phyloP scores from a whole-genome alignment of 2,888 invertebrate genomes.

The Bibio marci region DNA sequence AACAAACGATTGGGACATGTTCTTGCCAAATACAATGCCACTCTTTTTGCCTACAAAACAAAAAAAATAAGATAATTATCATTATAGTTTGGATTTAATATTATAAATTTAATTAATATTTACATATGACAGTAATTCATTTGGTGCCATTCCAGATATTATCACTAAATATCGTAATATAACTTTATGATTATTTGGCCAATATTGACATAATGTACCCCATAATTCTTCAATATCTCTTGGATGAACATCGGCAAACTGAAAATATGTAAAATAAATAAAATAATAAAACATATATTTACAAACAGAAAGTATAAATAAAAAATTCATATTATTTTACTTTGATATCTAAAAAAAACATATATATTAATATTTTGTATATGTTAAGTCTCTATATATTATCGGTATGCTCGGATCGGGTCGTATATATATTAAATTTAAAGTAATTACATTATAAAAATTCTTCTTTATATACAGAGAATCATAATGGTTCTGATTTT shows the following conservation, averaged over 20 bases:
- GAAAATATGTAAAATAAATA: constrained; percentile 20
- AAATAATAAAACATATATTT: no score
- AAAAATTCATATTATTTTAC: no score
- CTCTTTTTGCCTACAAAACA: constrained; percentile 68
- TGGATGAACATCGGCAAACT: constrained; percentile 92
- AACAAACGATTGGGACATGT: constrained; percentile 82
- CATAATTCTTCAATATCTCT: constrained; percentile 92
- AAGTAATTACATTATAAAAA: no score
- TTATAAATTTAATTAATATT: no score
- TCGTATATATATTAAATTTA: no score
- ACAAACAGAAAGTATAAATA: no score
- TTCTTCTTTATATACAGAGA: no score
- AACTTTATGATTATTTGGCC: constrained; percentile 94
- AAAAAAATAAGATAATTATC: background rate
- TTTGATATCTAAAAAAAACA: no score
- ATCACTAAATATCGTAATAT: constrained; percentile 93
- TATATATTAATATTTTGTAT: no score
- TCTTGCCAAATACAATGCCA: constrained; percentile 81
- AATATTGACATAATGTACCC: constrained; percentile 88
- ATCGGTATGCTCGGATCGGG: no score
- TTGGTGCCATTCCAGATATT: constrained; percentile 93
- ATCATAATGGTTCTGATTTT: no score
- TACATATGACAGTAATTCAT: constrained; percentile 79
- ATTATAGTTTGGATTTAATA: background rate
- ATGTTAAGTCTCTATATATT: no score